Percentiles rank a stretch among this genome's conserved stretches.
phyloP scores from a whole-genome alignment of 2,797 vertebrate genomes.

The Spondyliosoma cantharus region DNA sequence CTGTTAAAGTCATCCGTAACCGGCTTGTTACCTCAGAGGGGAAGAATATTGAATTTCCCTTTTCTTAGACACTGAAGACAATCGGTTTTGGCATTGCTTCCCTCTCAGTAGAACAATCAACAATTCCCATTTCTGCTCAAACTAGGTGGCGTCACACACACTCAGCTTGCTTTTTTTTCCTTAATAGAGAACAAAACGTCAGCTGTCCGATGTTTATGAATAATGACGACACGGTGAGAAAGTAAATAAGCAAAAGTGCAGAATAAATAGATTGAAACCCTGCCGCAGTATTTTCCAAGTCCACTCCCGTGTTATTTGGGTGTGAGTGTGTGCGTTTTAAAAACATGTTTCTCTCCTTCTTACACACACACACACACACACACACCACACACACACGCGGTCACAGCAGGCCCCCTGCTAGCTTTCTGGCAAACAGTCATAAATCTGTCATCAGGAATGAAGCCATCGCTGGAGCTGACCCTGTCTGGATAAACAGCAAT shows the following conservation, averaged over 20 bases:
- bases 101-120: slow-evolving; percentile 70
- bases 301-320: slow-evolving; percentile 80
- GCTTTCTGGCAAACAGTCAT: slow-evolving; percentile 86
- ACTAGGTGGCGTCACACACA: slow-evolving; percentile 4
- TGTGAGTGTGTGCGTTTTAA: slow-evolving; percentile 78
- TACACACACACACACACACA: slow-evolving; percentile 84
- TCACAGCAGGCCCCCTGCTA: slow-evolving; percentile 79
- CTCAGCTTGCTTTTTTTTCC: slow-evolving; percentile 27
- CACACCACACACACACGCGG: slow-evolving; percentile 48
- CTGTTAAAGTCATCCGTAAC: slow-evolving; percentile 39
- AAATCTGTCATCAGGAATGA: slow-evolving; percentile 94
- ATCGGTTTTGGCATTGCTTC: slow-evolving; percentile 63
- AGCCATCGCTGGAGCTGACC: slow-evolving; percentile 91
- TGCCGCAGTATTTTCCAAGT: slow-evolving; percentile 76
- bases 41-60: slow-evolving; percentile 73
- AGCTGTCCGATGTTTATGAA: slow-evolving; percentile 70
- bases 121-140: slow-evolving; percentile 51
- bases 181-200: slow-evolving; percentile 57
- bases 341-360: slow-evolving; percentile 92
- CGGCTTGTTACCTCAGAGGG: slow-evolving; percentile 56
- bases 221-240: slow-evolving; percentile 59
- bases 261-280: slow-evolving; percentile 72
- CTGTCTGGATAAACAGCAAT: slow-evolving; percentile 93
- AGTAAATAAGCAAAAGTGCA: slow-evolving; percentile 75
- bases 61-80: slow-evolving; percentile 70